Percentiles rank a stretch among this genome's conserved stretches.
phyloP scores from a whole-genome alignment of 2,797 vertebrate genomes.

The Tarsius wallacei region DNA sequence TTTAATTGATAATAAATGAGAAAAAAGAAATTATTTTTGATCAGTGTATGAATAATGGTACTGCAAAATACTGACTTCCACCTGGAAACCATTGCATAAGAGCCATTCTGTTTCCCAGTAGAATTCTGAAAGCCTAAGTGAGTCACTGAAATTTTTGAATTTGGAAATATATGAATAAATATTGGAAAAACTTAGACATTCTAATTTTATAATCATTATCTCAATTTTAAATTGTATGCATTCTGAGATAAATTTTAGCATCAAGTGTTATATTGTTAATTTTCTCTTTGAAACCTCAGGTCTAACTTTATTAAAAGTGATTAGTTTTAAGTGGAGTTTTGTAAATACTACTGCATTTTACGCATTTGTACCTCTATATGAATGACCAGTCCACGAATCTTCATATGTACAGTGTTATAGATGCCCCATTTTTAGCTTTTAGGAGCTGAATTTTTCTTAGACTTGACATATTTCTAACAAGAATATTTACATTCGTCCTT shows the following conservation, averaged over 20 bases:
- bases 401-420: neutral
- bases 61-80: neutral
- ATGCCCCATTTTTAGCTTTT: neutral
- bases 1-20: neutral
- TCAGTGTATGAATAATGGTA: neutral
- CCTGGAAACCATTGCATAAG: neutral
- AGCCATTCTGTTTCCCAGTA: neutral
- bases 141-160: neutral
- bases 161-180: neutral
- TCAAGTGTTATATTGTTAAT: neutral
- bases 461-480: neutral
- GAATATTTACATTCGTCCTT: neutral
- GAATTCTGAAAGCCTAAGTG: neutral
- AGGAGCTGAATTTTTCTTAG: conserved; percentile 44
- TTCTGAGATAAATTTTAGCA: conserved; percentile 21
- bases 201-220: neutral
- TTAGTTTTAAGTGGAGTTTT: neutral
- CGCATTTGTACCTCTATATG: neutral
- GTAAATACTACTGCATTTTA: neutral
- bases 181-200: neutral
- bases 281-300: conserved; percentile 42
- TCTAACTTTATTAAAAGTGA: neutral
- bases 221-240: neutral
- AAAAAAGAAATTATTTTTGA: neutral
- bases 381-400: neutral